phyloP scores from a whole-genome alignment of 2,888 invertebrate species.

The Metallyticus violacea region DNA sequence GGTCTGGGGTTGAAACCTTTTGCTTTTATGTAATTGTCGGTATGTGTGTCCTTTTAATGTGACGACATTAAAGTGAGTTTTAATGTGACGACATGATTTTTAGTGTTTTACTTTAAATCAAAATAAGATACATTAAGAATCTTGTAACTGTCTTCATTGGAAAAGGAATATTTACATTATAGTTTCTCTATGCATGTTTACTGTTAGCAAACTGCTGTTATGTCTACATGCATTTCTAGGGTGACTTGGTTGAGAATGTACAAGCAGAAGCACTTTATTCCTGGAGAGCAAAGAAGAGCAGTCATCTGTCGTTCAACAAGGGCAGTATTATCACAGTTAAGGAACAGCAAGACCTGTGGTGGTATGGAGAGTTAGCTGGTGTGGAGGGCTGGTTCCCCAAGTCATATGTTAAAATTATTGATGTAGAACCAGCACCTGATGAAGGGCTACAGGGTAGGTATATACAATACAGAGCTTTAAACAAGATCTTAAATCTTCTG shows the following conservation, averaged over 20 bases:
- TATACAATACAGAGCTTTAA: background rate
- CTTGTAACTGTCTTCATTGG: too few relatives aligned
- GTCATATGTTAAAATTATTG: slow-evolving; percentile 51
- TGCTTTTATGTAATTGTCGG: too few relatives aligned
- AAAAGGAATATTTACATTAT: too few relatives aligned
- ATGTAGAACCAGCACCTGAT: background rate
- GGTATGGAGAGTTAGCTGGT: slow-evolving; percentile 57
- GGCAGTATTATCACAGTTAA: slow-evolving; percentile 58
- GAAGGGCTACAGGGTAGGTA: background rate
- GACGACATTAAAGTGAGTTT: too few relatives aligned
- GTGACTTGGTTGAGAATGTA: slow-evolving; percentile 44
- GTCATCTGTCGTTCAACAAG: slow-evolving; percentile 59
- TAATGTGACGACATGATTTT: too few relatives aligned
- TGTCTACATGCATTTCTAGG: slow-evolving; percentile 34
- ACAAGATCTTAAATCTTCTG: too few relatives aligned
- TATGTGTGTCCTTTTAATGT: too few relatives aligned
- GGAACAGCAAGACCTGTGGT: slow-evolving; percentile 63
- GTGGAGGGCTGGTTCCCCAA: slow-evolving; percentile 60
- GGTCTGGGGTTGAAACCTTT: too few relatives aligned
- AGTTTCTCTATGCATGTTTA: too few relatives aligned
- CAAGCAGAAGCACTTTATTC: slow-evolving; percentile 55
- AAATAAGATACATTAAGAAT: too few relatives aligned
- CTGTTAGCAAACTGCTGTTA: too few relatives aligned
- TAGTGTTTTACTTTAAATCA: too few relatives aligned
- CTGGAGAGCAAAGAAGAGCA: slow-evolving; percentile 58